Conservation (phyloP, 2,888 invertebrate genomes). For the Athetis lepigone region DNA sequence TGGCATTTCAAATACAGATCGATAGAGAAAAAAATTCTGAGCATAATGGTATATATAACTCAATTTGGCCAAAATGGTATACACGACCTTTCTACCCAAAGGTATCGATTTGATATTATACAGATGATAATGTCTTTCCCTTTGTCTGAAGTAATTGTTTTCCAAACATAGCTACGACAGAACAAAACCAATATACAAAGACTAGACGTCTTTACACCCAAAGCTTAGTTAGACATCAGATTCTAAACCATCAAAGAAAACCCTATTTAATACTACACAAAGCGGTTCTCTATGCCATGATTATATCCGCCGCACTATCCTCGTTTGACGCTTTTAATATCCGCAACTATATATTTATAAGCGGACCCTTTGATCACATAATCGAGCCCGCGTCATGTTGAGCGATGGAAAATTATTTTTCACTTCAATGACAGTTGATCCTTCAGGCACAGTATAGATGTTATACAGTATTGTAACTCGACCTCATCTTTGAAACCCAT, state of each 20-base stretch:
- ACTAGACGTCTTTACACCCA: background rate
- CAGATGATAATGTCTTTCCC: too few relatives aligned
- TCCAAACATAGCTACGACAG: too few relatives aligned
- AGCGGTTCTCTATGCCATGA: conserved; percentile 23
- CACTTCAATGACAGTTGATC: conserved; percentile 48
- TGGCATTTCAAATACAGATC: too few relatives aligned
- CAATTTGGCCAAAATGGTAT: too few relatives aligned
- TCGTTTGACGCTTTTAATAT: conserved; percentile 58
- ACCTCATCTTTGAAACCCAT: too few relatives aligned
- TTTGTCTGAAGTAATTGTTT: too few relatives aligned
- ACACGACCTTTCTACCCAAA: too few relatives aligned
- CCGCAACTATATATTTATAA: conserved; percentile 55
- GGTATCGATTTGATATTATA: too few relatives aligned
- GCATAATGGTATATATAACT: too few relatives aligned
- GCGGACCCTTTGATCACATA: conserved; percentile 61
- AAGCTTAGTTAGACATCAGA: background rate
- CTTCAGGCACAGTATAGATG: too few relatives aligned
- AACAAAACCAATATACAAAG: background rate
- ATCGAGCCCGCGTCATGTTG: conserved; percentile 57
- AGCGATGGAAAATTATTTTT: conserved; percentile 64
- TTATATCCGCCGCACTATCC: conserved; percentile 38
- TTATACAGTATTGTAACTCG: too few relatives aligned
- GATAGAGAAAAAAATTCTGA: too few relatives aligned
- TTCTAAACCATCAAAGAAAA: conserved; percentile 11
- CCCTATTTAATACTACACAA: conserved; percentile 8